Evolutionary conservation across 2,113 vertebrate genomes (phyloP).

Genomic region (Phylloscopus trochilus): DNA sequence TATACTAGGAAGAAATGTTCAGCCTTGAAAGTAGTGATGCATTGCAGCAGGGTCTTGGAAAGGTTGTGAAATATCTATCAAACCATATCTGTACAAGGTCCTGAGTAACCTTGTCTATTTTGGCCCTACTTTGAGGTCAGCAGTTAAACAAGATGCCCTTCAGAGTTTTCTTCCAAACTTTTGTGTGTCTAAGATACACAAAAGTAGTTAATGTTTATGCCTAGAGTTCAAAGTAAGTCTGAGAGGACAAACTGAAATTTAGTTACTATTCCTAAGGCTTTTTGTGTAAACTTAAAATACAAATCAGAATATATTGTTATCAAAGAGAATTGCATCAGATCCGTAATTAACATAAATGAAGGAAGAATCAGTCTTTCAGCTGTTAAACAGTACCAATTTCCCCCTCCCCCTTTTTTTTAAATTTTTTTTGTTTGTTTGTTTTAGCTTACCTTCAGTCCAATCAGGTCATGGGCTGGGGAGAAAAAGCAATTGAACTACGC

Average conservation of each 20-base stretch:
- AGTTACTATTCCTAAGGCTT: not conserved
- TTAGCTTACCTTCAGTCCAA: conserved; percentile 93
- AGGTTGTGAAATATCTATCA: not conserved
- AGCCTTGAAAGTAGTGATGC: not conserved
- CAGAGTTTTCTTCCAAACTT: not conserved
- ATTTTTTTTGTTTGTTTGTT: not conserved
- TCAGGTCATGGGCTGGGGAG: conserved; percentile 95
- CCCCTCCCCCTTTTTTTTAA: too few species aligned
- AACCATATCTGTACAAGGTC: not conserved
- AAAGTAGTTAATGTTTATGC: not conserved
- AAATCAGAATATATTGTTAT: not conserved
- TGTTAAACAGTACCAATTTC: not conserved
- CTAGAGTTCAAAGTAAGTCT: not conserved
- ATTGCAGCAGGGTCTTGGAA: not conserved
- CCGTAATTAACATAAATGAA: not conserved
- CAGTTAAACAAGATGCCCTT: not conserved
- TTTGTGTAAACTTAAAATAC: not conserved
- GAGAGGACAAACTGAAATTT: not conserved
- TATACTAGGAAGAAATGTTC: not conserved
- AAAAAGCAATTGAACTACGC: conserved; percentile 91
- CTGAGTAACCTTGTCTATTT: not conserved
- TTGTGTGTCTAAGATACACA: not conserved
- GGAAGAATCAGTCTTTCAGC: not conserved
- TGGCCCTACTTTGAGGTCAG: not conserved
- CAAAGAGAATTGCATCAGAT: not conserved